phyloP scores from a whole-genome alignment of 2,797 vertebrate genomes.

The Labeo calbasu region DNA sequence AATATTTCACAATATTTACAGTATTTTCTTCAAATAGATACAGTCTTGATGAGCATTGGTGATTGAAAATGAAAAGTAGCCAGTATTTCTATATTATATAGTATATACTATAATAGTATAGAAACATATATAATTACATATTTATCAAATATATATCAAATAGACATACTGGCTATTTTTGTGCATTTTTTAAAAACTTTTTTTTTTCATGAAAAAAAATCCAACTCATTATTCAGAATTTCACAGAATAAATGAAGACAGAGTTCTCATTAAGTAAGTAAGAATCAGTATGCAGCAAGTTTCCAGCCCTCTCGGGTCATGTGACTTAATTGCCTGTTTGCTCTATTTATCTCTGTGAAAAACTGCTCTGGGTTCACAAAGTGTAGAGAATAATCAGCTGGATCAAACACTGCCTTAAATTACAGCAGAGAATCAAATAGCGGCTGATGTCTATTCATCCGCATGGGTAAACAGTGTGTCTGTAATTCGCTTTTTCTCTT shows the following conservation, averaged over 20 bases:
- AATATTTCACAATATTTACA: neutral
- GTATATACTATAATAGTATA: too few relatives aligned
- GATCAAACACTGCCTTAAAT: conserved; percentile 79
- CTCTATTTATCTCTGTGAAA: conserved; percentile 80
- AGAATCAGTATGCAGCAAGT: conserved; percentile 74
- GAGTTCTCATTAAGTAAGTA: conserved; percentile 66
- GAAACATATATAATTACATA: too few relatives aligned
- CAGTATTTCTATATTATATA: too few relatives aligned
- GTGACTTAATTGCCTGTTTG: conserved; percentile 83
- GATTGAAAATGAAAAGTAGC: too few relatives aligned
- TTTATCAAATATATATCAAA: too few relatives aligned
- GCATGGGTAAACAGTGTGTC: conserved; percentile 68
- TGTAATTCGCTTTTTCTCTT: conserved; percentile 69
- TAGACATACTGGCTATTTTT: too few relatives aligned
- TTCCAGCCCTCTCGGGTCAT: conserved; percentile 70
- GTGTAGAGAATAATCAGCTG: conserved; percentile 83
- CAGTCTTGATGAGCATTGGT: neutral
- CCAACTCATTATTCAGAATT: neutral
- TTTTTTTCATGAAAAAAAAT: neutral
- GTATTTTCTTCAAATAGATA: neutral
- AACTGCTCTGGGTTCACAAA: conserved; percentile 72
- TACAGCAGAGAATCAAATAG: conserved; percentile 79
- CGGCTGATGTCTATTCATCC: conserved; percentile 74
- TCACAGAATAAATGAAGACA: neutral
- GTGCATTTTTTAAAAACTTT: too few relatives aligned